Evolutionary conservation across 2,888 invertebrate species (phyloP).

Genomic region (Sylvicola cinctus): DNA sequence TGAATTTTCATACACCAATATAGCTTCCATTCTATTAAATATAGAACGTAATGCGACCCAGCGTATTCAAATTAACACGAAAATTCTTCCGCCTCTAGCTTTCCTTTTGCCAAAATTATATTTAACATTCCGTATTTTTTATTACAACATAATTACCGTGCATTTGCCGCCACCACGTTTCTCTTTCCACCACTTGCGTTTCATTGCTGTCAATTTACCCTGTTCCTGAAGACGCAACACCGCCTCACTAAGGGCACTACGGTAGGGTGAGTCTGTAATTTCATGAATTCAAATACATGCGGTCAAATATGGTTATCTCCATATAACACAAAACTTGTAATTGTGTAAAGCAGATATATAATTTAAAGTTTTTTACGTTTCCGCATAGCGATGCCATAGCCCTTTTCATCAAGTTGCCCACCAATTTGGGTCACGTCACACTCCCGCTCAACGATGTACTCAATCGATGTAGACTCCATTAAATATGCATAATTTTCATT

Average conservation of each 20-base stretch:
- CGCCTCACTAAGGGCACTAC: slow-evolving; percentile 57
- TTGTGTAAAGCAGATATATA: background rate
- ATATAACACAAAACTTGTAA: background rate
- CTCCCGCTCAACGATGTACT: slow-evolving; percentile 43
- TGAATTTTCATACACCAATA: no score
- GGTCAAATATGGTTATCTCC: no score
- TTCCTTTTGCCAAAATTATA: no score
- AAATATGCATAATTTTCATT: slow-evolving; percentile 46
- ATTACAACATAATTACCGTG: slow-evolving; percentile 10
- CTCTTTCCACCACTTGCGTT: slow-evolving; percentile 82
- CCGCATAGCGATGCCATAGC: slow-evolving; percentile 52
- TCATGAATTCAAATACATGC: no score
- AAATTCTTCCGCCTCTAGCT: no score
- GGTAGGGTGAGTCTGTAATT: slow-evolving; percentile 32
- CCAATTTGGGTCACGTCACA: slow-evolving; percentile 42
- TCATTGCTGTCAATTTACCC: slow-evolving; percentile 54
- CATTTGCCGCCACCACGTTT: slow-evolving; percentile 55
- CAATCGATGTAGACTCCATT: slow-evolving; percentile 60
- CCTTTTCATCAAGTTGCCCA: slow-evolving; percentile 44
- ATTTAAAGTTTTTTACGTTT: slow-evolving; percentile 29
- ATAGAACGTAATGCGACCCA: no score
- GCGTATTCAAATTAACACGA: no score
- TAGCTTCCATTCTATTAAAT: no score
- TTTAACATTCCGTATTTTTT: no score
- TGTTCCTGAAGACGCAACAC: slow-evolving; percentile 70